These are phyloP conservation scores for Globodera rostochiensis DNA, from an alignment of 1,140 invertebrate species.

Conservation along the genomic window DNA sequence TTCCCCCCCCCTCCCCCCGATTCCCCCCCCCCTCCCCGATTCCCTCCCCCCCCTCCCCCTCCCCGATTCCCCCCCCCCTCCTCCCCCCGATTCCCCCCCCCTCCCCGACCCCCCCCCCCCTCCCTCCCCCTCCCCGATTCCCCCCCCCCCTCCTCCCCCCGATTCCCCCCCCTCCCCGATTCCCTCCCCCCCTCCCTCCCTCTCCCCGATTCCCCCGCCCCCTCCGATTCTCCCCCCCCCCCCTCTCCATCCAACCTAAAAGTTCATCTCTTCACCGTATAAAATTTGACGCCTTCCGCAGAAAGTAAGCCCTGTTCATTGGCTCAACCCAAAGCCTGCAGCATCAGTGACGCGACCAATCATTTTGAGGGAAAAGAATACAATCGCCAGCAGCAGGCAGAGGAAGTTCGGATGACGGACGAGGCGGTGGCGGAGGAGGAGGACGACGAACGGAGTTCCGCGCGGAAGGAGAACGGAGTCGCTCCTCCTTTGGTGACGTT, in stretches of 20 bases:
- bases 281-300: not conserved
- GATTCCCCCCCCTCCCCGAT: not conserved
- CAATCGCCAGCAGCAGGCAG: slow-evolving; percentile 9
- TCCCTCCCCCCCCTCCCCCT: too few species aligned
- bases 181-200: not conserved
- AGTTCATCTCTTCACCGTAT: not conserved
- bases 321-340: not conserved
- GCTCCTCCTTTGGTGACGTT: not conserved
- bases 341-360: slow-evolving; percentile 18
- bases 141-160: not conserved
- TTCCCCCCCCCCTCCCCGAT: too few species aligned
- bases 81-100: too few species aligned
- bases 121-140: not conserved
- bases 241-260: not conserved
- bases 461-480: not conserved
- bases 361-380: slow-evolving; percentile 20
- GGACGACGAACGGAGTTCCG: not conserved
- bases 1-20: too few species aligned
- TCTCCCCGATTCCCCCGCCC: not conserved
- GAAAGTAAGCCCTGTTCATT: not conserved
- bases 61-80: too few species aligned
- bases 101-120: not conserved
- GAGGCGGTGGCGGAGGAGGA: slow-evolving; percentile 14
- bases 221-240: not conserved
- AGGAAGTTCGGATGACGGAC: slow-evolving; percentile 1